phyloP scores from a whole-genome alignment of 2,113 vertebrate species.

The Eurypyga helias region DNA sequence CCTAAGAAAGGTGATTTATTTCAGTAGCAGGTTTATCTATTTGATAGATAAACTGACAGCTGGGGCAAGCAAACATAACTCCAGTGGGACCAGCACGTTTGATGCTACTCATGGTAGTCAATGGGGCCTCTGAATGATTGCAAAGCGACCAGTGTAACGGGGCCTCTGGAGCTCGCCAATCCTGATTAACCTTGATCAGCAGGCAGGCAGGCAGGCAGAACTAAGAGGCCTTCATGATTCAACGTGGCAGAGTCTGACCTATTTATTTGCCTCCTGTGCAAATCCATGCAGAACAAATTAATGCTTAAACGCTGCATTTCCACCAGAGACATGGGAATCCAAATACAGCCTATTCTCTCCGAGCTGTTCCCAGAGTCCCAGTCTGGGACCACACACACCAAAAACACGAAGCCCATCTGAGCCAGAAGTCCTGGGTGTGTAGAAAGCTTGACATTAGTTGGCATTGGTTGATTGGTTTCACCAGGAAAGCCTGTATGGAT shows the following conservation, averaged over 20 bases:
- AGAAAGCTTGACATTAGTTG: background rate
- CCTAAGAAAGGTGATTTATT: background rate
- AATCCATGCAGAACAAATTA: slow-evolving; percentile 38
- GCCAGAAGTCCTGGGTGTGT: background rate
- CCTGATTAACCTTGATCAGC: slow-evolving; percentile 31
- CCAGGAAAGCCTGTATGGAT: background rate
- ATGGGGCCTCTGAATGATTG: background rate
- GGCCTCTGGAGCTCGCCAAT: slow-evolving; percentile 41
- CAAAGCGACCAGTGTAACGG: background rate
- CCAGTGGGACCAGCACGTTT: background rate
- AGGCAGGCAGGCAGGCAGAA: slow-evolving; percentile 25
- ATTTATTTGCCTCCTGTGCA: slow-evolving; percentile 42
- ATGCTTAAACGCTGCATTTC: background rate
- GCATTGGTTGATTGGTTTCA: background rate
- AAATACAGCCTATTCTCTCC: background rate
- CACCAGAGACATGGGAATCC: background rate
- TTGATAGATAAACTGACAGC: background rate
- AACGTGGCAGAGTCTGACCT: background rate
- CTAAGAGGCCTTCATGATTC: slow-evolving; percentile 29
- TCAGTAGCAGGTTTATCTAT: background rate
- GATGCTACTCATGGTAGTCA: background rate
- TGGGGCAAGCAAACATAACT: background rate
- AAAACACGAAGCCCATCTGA: background rate
- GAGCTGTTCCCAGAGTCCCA: background rate
- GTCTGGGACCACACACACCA: rapidly evolving